Percentiles rank a stretch among this genome's conserved stretches.
Conservation (phyloP, 2,113 vertebrate genomes). For the Pedetes capensis region DNA sequence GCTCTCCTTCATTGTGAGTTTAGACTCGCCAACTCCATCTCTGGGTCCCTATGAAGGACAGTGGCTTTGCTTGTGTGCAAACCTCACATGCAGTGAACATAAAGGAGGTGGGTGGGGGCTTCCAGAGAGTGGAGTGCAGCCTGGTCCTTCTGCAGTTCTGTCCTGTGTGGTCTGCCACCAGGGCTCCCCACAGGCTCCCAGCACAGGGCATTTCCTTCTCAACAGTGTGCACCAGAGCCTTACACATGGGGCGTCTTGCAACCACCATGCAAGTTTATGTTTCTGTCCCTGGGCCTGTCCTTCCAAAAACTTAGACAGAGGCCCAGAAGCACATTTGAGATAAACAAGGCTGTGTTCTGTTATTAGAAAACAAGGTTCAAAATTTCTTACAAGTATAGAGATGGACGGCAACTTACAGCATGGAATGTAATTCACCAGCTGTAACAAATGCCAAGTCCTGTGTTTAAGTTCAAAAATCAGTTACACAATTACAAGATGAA, state of each 20-base stretch:
- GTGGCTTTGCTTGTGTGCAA: background rate
- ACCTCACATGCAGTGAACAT: background rate
- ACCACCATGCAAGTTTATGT: background rate
- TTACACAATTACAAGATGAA: constrained; percentile 51
- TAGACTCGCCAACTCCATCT: background rate
- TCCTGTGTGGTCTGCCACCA: background rate
- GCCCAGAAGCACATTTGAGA: background rate
- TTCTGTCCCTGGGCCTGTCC: background rate
- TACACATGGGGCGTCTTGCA: background rate
- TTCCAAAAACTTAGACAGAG: background rate
- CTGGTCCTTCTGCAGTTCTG: background rate
- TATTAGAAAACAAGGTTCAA: constrained; percentile 6
- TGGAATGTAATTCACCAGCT: constrained; percentile 46
- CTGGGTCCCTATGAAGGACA: background rate
- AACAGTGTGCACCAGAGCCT: background rate
- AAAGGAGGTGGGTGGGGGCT: background rate
- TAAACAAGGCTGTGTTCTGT: background rate
- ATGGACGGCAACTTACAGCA: background rate
- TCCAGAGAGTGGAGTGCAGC: background rate
- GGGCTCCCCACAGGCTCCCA: background rate
- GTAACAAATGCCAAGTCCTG: constrained; percentile 39
- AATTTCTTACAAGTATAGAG: background rate
- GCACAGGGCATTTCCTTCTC: background rate
- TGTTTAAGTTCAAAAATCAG: constrained; percentile 62
- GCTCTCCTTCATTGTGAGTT: background rate